Evolutionary conservation across 92 coral and sea anemone genomes (phyloP).

Genomic region (Palythoa heliodiscus): DNA sequence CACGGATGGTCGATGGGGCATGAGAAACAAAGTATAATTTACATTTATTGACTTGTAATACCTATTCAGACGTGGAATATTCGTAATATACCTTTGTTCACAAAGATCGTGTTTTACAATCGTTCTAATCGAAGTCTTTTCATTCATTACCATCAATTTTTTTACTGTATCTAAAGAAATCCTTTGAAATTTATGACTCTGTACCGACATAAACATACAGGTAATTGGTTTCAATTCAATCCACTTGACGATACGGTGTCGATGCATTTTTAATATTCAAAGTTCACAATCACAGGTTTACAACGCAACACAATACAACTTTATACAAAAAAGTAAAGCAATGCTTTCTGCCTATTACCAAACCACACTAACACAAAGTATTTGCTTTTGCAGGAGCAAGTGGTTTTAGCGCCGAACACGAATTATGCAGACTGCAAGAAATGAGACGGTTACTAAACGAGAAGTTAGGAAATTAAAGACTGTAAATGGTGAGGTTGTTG

Average conservation of each 20-base stretch:
- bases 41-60: too few species aligned
- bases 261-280: neutral
- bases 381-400: slow-evolving; percentile 16
- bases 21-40: neutral
- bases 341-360: neutral
- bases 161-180: neutral
- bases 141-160: neutral
- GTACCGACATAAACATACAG: neutral
- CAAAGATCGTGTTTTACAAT: neutral
- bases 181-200: neutral
- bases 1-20: slow-evolving; percentile 13
- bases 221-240: neutral
- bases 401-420: neutral
- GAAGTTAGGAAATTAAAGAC: slow-evolving; percentile 27
- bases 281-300: too few species aligned
- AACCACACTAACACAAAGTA: neutral
- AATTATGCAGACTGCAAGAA: slow-evolving; percentile 21
- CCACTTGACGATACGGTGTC: neutral
- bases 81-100: neutral
- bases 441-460: slow-evolving; percentile 35
- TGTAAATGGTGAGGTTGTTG: slow-evolving; percentile 24
- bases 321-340: neutral
- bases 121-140: slow-evolving; percentile 5
- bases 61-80: too few species aligned
- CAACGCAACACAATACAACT: neutral